Evolutionary conservation across 2,888 invertebrate species (phyloP), one percentile per base, ranked within the genome.

Genomic region (Philereme transversata): DNA sequence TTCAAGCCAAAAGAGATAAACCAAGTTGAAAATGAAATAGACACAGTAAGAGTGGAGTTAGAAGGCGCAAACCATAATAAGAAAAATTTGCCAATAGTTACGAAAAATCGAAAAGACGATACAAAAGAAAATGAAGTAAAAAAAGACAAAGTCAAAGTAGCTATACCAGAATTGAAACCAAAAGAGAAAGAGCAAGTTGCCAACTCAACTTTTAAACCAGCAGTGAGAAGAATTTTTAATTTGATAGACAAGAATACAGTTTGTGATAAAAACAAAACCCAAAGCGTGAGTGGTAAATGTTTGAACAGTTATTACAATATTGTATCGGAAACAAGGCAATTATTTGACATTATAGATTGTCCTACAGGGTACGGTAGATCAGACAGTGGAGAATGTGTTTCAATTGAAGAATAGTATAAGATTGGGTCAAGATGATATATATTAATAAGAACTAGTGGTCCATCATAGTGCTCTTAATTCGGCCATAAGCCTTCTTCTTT

Each of bases 381-480:
- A 4, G 62, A 64, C n/a, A 55, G 44, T 44, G 56, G 53, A 4
- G 38, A 53, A 44, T 68, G 68, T 62, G 53, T 64, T 34, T 6
- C 4, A 22, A 41, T 60, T 47, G 65, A 65, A 64, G 43, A 54
- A 40, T 60, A 63, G 36, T n/a, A n/a, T n/a, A n/a, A n/a, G n/a
- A n/a, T n/a, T n/a, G n/a, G n/a, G n/a, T n/a, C n/a, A n/a, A n/a
- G n/a, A n/a, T n/a, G n/a, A n/a, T n/a, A n/a, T n/a, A n/a, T n/a
- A n/a, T n/a, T n/a, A n/a, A n/a, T n/a, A n/a, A 22, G 22, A 22
- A 22, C 3, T 22, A 22, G 22, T 22, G 22, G 22, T 3, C 22
- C 22, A 22, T 1, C 22, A 3, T 3, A 22, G 22, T 22, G 1
- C 3, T 22, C 22, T 22, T 2, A 22, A 22, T 22, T 22, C 22